Conservation (phyloP, 1,140 invertebrate genomes). For the Drosophila hydei region DNA sequence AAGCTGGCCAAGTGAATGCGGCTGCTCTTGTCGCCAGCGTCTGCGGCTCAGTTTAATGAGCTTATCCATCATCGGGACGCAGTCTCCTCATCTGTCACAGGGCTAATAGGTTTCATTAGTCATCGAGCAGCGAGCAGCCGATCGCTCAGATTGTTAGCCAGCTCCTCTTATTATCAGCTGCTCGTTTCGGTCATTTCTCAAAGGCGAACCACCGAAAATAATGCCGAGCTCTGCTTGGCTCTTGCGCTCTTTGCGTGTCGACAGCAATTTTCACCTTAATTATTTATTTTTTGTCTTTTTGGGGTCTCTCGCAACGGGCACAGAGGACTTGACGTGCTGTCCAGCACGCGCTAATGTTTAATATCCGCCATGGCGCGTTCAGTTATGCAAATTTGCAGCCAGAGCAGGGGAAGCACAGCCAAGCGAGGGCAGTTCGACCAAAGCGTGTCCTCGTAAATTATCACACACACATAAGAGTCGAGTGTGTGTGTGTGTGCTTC, state of each 20-base stretch:
- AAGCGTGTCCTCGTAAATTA: constrained; percentile 80
- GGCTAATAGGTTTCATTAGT: constrained; percentile 82
- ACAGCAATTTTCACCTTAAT: constrained; percentile 83
- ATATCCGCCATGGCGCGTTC: constrained; percentile 61
- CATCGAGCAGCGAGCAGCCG: constrained; percentile 43
- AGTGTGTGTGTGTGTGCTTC: constrained; percentile 40
- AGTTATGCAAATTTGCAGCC: constrained; percentile 74
- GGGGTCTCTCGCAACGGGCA: constrained; percentile 22
- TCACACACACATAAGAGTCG: constrained; percentile 42
- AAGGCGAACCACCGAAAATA: constrained; percentile 31
- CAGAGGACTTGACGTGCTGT: constrained; percentile 41
- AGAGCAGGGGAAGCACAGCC: constrained; percentile 39
- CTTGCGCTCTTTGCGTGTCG: constrained; percentile 65
- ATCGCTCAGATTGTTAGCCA: constrained; percentile 41
- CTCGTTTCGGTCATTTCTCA: constrained; percentile 69
- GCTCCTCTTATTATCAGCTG: constrained; percentile 56
- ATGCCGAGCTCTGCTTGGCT: constrained; percentile 27
- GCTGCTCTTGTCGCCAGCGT: constrained; percentile 33
- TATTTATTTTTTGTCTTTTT: constrained; percentile 55
- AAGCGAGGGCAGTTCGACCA: constrained; percentile 48
- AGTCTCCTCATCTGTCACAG: constrained; percentile 72
- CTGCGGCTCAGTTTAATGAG: constrained; percentile 68
- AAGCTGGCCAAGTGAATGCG: constrained; percentile 6
- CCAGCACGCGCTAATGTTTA: constrained; percentile 81
- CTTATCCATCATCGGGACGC: constrained; percentile 71